Conservation (phyloP, 37 sponge, comb jelly and placozoan genomes). For the Amphimedon queenslandica region DNA sequence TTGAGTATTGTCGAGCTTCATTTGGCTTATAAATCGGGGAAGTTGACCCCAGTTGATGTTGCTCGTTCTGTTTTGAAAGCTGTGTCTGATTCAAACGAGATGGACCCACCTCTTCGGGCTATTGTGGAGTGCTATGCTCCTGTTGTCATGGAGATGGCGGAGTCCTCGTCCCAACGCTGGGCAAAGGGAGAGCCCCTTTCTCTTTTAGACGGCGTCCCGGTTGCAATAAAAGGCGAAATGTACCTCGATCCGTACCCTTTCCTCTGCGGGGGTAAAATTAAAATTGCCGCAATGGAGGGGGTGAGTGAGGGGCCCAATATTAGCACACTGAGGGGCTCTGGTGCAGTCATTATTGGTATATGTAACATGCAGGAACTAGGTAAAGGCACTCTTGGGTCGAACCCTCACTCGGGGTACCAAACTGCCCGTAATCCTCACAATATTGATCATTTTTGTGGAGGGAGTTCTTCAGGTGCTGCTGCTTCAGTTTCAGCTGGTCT, state of each 20-base stretch:
- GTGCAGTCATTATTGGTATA: conserved; percentile 72
- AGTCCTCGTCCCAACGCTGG: conserved; percentile 52
- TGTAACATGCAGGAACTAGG: conserved; percentile 84
- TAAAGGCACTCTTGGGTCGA: conserved; percentile 53
- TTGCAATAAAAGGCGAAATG: conserved; percentile 61
- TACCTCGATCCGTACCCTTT: conserved; percentile 14
- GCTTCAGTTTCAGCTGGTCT: conserved; percentile 70
- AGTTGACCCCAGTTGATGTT: conserved; percentile 20
- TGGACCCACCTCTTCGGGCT: conserved; percentile 31
- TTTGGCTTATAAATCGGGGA: conserved; percentile 4
- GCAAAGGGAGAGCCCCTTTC: conserved; percentile 42
- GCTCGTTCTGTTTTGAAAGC: conserved; percentile 14
- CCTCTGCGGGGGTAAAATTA: conserved; percentile 16
- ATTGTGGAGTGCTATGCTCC: conserved; percentile 29
- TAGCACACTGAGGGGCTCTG: conserved; percentile 40
- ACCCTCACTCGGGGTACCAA: conserved; percentile 32
- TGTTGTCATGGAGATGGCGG: conserved; percentile 41
- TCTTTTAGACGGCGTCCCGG: conserved; percentile 64
- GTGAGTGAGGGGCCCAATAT: conserved; percentile 24
- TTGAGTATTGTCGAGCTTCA: not conserved
- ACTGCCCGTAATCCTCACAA: conserved; percentile 78
- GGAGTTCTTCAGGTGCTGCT: conserved; percentile 69
- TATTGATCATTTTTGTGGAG: conserved; percentile 58
- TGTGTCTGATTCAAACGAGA: conserved; percentile 11
- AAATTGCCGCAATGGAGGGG: conserved; percentile 3